Evolutionary conservation across 2,888 invertebrate genomes (phyloP).

Genomic region (Eledone cirrhosa): DNA sequence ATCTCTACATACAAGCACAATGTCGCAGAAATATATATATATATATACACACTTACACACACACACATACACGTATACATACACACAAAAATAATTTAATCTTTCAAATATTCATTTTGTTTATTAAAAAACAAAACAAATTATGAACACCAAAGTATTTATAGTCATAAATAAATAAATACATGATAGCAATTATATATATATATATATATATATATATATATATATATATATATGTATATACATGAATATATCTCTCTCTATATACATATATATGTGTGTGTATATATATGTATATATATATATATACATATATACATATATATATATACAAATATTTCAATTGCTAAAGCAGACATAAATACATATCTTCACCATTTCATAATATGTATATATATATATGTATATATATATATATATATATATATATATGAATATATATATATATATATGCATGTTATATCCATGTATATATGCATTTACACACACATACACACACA

Average conservation of each 20-base stretch:
- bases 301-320: background rate
- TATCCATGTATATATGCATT: background rate
- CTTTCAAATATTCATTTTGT: no score
- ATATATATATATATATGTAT: background rate
- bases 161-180: no score
- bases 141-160: no score
- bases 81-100: no score
- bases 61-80: no score
- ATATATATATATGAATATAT: constrained; percentile 2
- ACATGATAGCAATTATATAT: no score
- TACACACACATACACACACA: background rate
- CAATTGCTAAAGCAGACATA: no score
- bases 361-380: background rate
- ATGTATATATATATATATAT: background rate
- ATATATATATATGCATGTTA: background rate
- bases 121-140: no score
- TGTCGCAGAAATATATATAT: no score
- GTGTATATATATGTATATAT: background rate
- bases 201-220: background rate
- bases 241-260: no score
- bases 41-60: no score
- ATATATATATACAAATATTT: background rate
- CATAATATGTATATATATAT: background rate
- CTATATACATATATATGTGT: background rate
- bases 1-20: no score